Evolutionary conservation across 2,113 vertebrate species (phyloP), one percentile per base, ranked within the genome.

Genomic region (Nycticebus coucang): DNA sequence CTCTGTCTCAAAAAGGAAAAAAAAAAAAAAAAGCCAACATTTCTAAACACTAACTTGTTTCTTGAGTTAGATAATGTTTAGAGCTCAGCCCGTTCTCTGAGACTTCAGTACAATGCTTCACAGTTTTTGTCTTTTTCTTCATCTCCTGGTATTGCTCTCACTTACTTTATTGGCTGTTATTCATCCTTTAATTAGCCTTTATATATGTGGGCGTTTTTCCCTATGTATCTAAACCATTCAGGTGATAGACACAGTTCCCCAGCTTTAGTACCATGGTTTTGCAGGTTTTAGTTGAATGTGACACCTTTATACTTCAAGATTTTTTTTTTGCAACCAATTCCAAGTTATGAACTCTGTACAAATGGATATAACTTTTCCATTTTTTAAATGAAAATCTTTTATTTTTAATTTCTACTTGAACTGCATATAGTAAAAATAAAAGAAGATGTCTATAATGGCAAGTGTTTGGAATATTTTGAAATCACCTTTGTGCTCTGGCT

Each of bases 171-270:
- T 41, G 15, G 24, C 55, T n/a, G 13, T 57, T 57, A 22, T 26
- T 64, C 18, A 15, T 74, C 59, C 17, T 53, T 75, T 33, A 59
- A 74, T 53, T 74, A 66, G 69, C 81, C 57, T 72, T 66, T 30
- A 13, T 9, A 8, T 22, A 18, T 41, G 55, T 68, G 45, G 68
- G 3, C 66, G 22, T 21, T 64, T 35, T 87, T 60, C 66, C 4
- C 2, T 28, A 33, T 59, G 30, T 12, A 17, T 33, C 41, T 18
- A 45, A 26, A 26, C 28, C 17, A 13, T 9, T 37, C 11, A 18
- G 13, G 13, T 55, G 0, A 7, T 24, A 33, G 22, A 17, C 13
- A 7, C 17, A 4, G 35, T 1, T 22, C n/a, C 18, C 12, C 21
- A 59, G 9, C 4, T 28, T 77, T 28, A 22, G 1, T 66, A 35